A percentile compares a stretch with the other conserved stretches of the same genome.
Evolutionary conservation across 1,140 invertebrate species (phyloP).

Genomic region (Drosophila setifemur): DNA sequence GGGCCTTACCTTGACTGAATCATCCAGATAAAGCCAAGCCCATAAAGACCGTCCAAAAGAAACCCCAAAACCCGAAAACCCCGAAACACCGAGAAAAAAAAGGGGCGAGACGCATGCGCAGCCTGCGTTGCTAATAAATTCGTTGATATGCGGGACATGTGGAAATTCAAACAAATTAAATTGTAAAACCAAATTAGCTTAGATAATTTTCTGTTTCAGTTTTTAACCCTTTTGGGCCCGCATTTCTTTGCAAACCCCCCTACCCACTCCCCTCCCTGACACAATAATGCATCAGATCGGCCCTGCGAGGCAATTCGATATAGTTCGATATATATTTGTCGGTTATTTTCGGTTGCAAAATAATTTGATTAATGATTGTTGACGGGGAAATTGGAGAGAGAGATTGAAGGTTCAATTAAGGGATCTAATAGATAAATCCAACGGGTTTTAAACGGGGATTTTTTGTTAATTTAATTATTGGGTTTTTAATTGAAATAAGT

Average conservation of each 20-base stretch:
- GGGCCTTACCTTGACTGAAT: slow-evolving; percentile 43
- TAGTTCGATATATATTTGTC: slow-evolving; percentile 27
- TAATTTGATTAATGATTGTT: slow-evolving; percentile 61
- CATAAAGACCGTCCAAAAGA: background rate
- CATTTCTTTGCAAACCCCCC: slow-evolving; percentile 30
- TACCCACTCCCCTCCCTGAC: slow-evolving; percentile 33
- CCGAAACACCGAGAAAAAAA: background rate
- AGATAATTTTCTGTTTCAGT: slow-evolving; percentile 33
- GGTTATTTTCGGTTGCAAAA: slow-evolving; percentile 25
- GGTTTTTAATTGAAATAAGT: too few relatives aligned
- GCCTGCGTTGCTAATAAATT: slow-evolving; percentile 53
- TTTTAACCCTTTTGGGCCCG: slow-evolving; percentile 60
- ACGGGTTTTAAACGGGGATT: too few relatives aligned
- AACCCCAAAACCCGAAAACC: background rate
- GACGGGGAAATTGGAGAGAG: slow-evolving; percentile 1
- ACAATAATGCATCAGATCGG: slow-evolving; percentile 52
- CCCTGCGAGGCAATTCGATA: slow-evolving; percentile 44
- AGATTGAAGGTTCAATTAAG: too few relatives aligned
- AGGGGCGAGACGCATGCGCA: slow-evolving; percentile 50
- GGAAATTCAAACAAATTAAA: slow-evolving; percentile 74
- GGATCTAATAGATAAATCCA: too few relatives aligned
- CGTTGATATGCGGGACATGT: slow-evolving; percentile 66
- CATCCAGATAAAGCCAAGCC: slow-evolving; percentile 38
- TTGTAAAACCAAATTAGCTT: slow-evolving; percentile 75
- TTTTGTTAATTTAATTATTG: too few relatives aligned